phyloP scores from a whole-genome alignment of 2,797 vertebrate species.

The Enteromius treurensis region DNA sequence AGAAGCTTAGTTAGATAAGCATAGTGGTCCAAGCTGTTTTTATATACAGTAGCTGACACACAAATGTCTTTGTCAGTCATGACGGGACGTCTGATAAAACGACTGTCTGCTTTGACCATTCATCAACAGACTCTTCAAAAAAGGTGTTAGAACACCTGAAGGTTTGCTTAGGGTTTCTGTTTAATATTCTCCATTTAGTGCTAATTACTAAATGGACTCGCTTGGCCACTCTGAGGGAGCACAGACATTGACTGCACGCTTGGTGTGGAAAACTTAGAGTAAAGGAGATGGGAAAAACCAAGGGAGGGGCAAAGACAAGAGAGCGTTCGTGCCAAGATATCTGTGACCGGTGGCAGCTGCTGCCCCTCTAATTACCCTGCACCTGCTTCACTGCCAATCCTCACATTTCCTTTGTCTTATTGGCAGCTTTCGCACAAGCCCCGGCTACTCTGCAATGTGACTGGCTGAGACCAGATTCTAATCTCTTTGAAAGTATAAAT shows the following conservation, averaged over 20 bases:
- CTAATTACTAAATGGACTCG: not conserved
- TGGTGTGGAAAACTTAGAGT: conserved; percentile 14
- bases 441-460: conserved; percentile 63
- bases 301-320: conserved; percentile 32
- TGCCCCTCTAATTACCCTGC: conserved; percentile 69
- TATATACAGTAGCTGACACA: not conserved
- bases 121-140: conserved; percentile 6
- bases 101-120: conserved; percentile 20
- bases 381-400: conserved; percentile 71
- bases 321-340: conserved; percentile 47
- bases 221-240: not conserved
- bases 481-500: conserved; percentile 64
- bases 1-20: not conserved
- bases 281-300: conserved; percentile 22
- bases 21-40: conserved; percentile 10
- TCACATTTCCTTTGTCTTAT: conserved; percentile 61
- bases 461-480: conserved; percentile 65
- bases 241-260: not conserved
- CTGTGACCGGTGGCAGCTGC: conserved; percentile 76
- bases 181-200: not conserved
- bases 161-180: conserved; percentile 1
- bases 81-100: not conserved
- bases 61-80: conserved; percentile 13
- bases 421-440: conserved; percentile 69
- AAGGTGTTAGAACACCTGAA: not conserved